Conservation (phyloP, 1,140 invertebrate species). For the Trichonephila clavipes region DNA sequence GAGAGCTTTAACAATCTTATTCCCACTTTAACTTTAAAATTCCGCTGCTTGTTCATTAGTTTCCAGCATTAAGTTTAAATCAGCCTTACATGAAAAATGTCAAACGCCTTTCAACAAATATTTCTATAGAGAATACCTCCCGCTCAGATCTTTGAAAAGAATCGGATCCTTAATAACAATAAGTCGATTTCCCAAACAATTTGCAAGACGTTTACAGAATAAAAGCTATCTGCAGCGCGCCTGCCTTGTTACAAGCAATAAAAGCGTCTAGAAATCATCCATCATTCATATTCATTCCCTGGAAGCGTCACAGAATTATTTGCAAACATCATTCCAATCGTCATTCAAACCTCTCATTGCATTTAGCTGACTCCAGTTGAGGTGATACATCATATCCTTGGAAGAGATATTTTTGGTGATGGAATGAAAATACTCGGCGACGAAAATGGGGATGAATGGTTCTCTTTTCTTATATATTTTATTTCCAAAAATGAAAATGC, state of each 20-base stretch:
- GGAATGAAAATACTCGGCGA: conserved; percentile 30
- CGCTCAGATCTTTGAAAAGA: not conserved
- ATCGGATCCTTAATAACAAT: not conserved
- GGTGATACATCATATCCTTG: conserved; percentile 2
- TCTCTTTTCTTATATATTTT: conserved; percentile 27
- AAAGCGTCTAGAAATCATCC: conserved; percentile 1
- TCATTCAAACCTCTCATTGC: conserved; percentile 29
- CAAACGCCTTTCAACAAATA: not conserved
- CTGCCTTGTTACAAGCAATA: conserved; percentile 9
- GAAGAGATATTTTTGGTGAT: conserved; percentile 7
- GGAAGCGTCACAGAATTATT: conserved; percentile 14
- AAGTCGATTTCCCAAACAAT: conserved; percentile 18
- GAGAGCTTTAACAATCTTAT: no score
- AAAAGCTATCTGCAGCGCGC: not conserved
- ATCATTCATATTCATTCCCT: not conserved
- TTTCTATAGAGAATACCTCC: not conserved
- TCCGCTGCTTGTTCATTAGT: no score
- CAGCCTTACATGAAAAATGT: not conserved
- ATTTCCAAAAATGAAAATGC: conserved; percentile 41
- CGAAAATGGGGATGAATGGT: conserved; percentile 19
- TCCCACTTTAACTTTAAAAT: no score
- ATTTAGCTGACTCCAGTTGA: not conserved
- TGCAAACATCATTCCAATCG: conserved; percentile 36
- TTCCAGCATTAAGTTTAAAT: not conserved
- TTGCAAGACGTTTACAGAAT: conserved; percentile 9